Evolutionary conservation across 2,797 vertebrate genomes (phyloP), one percentile per base, ranked within the genome.

Genomic region (Orestias chungarensis): DNA sequence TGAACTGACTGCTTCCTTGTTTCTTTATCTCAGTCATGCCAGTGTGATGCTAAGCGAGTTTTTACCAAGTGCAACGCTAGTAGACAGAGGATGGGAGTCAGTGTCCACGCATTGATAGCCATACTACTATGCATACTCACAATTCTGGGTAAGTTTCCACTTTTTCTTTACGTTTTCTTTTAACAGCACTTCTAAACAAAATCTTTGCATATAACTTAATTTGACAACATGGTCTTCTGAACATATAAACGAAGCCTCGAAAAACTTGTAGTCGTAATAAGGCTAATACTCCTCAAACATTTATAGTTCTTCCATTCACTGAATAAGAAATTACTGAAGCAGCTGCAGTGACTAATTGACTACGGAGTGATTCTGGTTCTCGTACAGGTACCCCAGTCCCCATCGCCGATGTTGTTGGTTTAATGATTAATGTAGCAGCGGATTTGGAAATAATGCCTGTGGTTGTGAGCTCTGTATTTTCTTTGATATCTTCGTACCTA

Each of bases 41-140:
- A 92, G n/a, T 99, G 98, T 54, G 92, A 96, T 0, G 84, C 88
- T 9, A 76, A 84, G 3, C 92, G 97, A 14, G 74, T 87, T 67
- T 82, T 81, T 27, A 95, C 92, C 0, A 91, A 93, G 70, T 99
- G 98, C 25, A 95, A 92, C 79, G 91, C 94, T 0, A 70, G 81
- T 0, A 85, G 86, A 0, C 87, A 77, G 54, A 92, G 78, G 77
- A 91, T 91, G 0, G 94, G 95, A 3, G 90, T 97, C 82, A 96
- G 95, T 25, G 88, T 96, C 73, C 95, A 96, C 4, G 96, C 95
- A 0, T 86, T 99, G 31, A 91, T 97, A 2, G 94, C 96, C 77
- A 96, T 99, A 82, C 95, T 99, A 33, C 92, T 98, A 75, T 97
- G 96, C 86, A 96, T 99, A 68, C 88, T 98, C 73, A 95, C 95